Evolutionary conservation across 1,140 invertebrate species (phyloP), one percentile per base, ranked within the genome.

Genomic region (Leptinotarsa defecta): DNA sequence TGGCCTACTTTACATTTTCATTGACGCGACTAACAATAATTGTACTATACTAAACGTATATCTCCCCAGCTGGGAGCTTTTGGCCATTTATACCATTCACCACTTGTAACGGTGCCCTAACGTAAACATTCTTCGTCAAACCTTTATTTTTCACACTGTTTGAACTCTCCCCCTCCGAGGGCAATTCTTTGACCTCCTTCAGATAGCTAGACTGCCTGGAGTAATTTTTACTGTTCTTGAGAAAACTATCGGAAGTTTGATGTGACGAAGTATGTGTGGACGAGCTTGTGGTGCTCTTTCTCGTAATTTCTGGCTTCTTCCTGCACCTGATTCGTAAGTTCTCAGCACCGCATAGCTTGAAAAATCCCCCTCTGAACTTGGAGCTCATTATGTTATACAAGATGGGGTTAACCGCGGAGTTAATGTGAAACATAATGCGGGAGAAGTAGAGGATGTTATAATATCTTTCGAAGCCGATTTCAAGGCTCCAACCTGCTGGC

Each of bases 351-450:
- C 91, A 87, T 63, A 94, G 81, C 68, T 89, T 91, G 11, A 91
- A 86, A 81, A 96, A 96, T 0, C 94, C 95, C 19, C 92, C 91
- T 13, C 95, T 89, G 86, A 96, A 97, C 85, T 96, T 96, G 0
- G 94, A 94, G n/a, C 94, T 96, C 92, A 95, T 95, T 15, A 95
- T 87, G 84, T 94, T 95, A 86, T 97, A 96, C 17, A 96, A 88
- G 78, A 96, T 95, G 4, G 95, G 95, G 86, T 96, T 97, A 74
- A 96, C 91, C 27, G 94, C 94, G 5, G 94, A 96, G 84, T 96
- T 96, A 20, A 96, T 88, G 86, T 96, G 96, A 19, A 95, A 86
- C 93, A 96, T 94, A 34, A 96, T 90, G 65, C 95, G 89, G 81
- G 91, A 94, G 86, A 96, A 93, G 86, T 95, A 96, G 13, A 97